Base-by-base conservation (phyloP, 1,140 invertebrate species). In the Octopus sinensis region DNA sequence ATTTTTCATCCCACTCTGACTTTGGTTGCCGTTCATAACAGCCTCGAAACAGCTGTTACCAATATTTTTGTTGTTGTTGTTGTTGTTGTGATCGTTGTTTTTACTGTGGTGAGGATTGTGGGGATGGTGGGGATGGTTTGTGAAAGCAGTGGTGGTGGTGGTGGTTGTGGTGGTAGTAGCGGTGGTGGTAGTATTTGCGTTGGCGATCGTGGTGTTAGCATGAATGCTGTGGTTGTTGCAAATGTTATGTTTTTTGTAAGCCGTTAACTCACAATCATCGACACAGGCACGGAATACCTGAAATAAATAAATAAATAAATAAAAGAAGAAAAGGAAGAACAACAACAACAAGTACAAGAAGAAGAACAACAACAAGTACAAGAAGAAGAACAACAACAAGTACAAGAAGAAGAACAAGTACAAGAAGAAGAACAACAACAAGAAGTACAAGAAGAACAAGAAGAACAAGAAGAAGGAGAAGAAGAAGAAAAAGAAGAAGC, bases 1-100 rank as follows among this genome's bases (percentile, higher is more conserved):
- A 84, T 83, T 76, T 83, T 83, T 17, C 80, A 83, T 51, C 80
- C 51, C 53, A 78, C 79, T 54, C 78, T 79, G 53, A 82, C 52
- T n/a, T 82, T 76, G 56, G 78, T 81, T 13, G 80, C 83, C 3
- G 78, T 54, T 9, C 75, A 71, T 75, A 53, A 71, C 53, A 73
- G 51, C 56, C 79, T 73, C n/a, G 53, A 30, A 17, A 30, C 23
- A 4, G 76, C 80, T 56, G 76, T 30, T 53, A 75, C 13, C 5
- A 0, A 13, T 23, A 12, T 23, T 23, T 10, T 3, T 62, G 56
- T 62, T 62, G 56, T 62, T 62, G 56, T 62, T 62, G 17, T 62
- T 62, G 3, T 62, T 62, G 56, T 62, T 62, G 17, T 62, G 9
- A 3, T 62, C 17, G 6, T 23, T 23, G 30, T 23, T 23, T 7